Evolutionary conservation across 2,113 vertebrate species (phyloP), one percentile per base, ranked within the genome.

Genomic region (Corydoras maculifer): DNA sequence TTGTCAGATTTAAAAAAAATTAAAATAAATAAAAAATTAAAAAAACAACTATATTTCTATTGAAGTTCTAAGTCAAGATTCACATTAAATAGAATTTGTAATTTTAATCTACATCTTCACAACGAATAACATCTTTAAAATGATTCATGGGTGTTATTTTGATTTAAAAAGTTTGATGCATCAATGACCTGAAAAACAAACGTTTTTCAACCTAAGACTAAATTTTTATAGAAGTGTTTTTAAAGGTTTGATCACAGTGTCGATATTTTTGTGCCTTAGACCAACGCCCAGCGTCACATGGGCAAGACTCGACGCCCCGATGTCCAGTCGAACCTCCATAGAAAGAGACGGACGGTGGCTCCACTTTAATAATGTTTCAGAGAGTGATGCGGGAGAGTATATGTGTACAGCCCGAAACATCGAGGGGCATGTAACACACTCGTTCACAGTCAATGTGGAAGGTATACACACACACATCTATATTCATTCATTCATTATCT

Each of bases 331-430:
- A 0, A 74, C 78, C 5, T 18, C 48, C 0, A 63, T 74, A 55
- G 76, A 80, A 0, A 88, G 87, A 25, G 79, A 79, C 54, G 76
- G 78, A 55, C 91, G 88, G 77, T 89, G 88, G 67, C 86, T 96
- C 18, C 61, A 30, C 3, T 90, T 97, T 14, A 18, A 77, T 8
- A 73, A 58, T 0, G 83, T 94, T 57, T 32, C 32, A 0, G 88
- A 90, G 77, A 82, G 80, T 0, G 93, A 94, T 0, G 92, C 93
- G 0, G 94, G 94, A 3, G 91, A 94, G 61, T 97, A 97, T 65
- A 82, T 87, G 75, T 97, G 94, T 62, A 62, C 68, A 0, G 91
- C 91, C 7, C 77, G 11, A 66, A 96, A 96, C 75, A 6, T 1
- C 0, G 78, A 87, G 2, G 92, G 93, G 29, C 72, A 3, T 0